Evolutionary conservation across 2,888 invertebrate genomes (phyloP), one percentile per base, ranked within the genome.

Genomic region (Buathra laborator): DNA sequence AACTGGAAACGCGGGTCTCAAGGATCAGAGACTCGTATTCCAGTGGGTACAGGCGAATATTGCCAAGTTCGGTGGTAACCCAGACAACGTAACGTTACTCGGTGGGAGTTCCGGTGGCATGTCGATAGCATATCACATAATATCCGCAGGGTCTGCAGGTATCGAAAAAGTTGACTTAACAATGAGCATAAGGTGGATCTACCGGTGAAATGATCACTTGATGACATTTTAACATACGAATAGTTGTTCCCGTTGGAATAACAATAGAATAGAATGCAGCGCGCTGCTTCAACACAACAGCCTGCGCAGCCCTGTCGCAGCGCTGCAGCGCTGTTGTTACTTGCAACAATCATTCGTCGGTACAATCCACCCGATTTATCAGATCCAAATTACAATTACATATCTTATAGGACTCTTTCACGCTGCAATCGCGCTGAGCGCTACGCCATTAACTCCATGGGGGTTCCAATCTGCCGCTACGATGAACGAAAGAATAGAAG

Each of bases 1-100:
- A 16, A 76, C 71, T 14, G 83, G 80, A 9, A 85, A 85, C 24
- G 82, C 80, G 44, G 83, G 79, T 1, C 62, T 85, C 43, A 83
- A 85, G 44, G 80, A 85, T 68, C 80, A 84, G 44, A 56, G 66
- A 32, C 56, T 84, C 1, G 80, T 72, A 43, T 56, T 80, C 3
- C 59, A 64, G 16, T 83, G 76, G 83, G 72, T 85, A 14, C 56
- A 68, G 32, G 12, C 9, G 6, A 85, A 85, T 62, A 83, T 80
- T 10, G n/a, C n/a, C 16, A n/a, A 6, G 2, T 85, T 85, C 48
- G 80, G 76, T 6, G 85, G 83, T 16, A 62, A 83, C 77, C 78
- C 85, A 0, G 43, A 72, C n/a, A 72, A 48, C 10, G 62, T 86
- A 0, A 86, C 85, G n/a, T 16, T 82, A 14, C 48, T 85, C 29